Conservation (phyloP, 2,888 invertebrate genomes). For the Dryomyza anilis region DNA sequence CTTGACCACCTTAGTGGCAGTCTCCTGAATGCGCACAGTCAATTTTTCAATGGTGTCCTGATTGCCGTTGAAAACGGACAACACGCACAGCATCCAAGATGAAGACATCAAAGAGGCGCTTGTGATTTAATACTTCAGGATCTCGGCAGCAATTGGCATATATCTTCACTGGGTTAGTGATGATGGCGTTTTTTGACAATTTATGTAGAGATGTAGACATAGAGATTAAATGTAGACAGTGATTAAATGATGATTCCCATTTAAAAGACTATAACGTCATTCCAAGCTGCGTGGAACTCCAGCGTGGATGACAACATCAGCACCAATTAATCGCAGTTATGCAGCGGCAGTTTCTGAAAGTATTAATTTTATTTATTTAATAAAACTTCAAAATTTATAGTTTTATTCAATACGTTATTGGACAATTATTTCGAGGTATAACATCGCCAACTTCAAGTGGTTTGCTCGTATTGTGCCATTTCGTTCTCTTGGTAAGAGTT, state of each 20-base stretch:
- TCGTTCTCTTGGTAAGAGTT: no score
- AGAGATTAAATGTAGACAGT: no score
- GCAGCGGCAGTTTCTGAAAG: no score
- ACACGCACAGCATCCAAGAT: slow-evolving; percentile 96
- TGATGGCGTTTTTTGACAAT: slow-evolving; percentile 87
- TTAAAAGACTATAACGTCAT: slow-evolving; percentile 99
- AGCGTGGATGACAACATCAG: slow-evolving; percentile 92
- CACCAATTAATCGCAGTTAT: no score
- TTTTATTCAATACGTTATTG: no score
- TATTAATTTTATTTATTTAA: no score
- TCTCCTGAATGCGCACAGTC: slow-evolving; percentile 95
- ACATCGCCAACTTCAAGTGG: no score
- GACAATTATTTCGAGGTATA: no score
- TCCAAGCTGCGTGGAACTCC: slow-evolving; percentile 98
- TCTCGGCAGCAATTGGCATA: slow-evolving; percentile 95
- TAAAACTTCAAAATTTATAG: no score
- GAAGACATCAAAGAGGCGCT: slow-evolving; percentile 92
- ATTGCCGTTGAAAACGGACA: slow-evolving; percentile 79
- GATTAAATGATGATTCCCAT: slow-evolving; percentile 97
- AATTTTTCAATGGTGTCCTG: slow-evolving; percentile 82
- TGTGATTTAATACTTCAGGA: slow-evolving; percentile 88
- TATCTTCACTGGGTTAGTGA: slow-evolving; percentile 99
- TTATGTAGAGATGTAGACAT: slow-evolving; percentile 78
- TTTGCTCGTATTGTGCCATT: no score
- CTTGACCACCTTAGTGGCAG: slow-evolving; percentile 90